Evolutionary conservation across 2,797 vertebrate genomes (phyloP).

Genomic region (Heterohyrax brucei): DNA sequence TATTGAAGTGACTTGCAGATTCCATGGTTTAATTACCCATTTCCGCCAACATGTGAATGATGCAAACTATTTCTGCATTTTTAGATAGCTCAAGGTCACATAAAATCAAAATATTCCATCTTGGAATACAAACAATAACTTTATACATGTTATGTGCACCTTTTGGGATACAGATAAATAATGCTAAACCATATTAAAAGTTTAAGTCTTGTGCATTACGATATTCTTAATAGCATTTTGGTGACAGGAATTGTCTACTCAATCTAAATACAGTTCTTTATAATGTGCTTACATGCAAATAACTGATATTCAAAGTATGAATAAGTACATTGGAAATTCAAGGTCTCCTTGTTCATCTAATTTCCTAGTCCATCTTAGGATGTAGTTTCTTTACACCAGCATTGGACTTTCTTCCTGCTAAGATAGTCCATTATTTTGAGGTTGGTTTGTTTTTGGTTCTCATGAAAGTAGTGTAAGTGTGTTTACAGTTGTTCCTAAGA

Average conservation of each 20-base stretch:
- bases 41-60: not conserved
- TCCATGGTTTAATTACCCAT: not conserved
- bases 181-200: not conserved
- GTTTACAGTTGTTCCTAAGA: not conserved
- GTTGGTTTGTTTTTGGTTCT: not conserved
- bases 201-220: not conserved
- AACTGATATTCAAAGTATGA: constrained; percentile 22
- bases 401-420: not conserved
- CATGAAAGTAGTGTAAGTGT: constrained; percentile 9
- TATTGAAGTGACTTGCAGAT: not conserved
- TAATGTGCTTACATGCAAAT: constrained; percentile 41
- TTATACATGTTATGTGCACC: not conserved
- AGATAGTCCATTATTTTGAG: not conserved
- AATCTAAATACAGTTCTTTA: constrained; percentile 34
- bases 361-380: constrained; percentile 23
- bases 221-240: not conserved
- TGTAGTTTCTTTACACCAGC: not conserved
- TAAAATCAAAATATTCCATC: not conserved
- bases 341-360: constrained; percentile 19
- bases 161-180: not conserved
- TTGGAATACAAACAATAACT: not conserved
- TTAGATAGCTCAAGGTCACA: not conserved
- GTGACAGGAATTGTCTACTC: constrained; percentile 3
- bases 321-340: constrained; percentile 54
- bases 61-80: constrained; percentile 25